Base-by-base conservation (phyloP, 2,113 vertebrate genomes). In the Hippoglossus stenolepis region DNA sequence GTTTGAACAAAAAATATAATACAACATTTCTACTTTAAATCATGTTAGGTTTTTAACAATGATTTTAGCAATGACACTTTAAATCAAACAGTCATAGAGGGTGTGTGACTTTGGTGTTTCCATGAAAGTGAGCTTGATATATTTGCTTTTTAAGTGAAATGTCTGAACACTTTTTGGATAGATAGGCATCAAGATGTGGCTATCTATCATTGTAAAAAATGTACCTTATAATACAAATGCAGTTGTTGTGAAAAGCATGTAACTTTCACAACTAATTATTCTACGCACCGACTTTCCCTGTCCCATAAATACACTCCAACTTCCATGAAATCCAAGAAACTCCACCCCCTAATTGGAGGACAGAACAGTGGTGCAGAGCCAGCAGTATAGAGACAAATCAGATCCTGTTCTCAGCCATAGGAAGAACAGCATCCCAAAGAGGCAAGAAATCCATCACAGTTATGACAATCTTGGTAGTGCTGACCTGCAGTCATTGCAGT, bases 371-470 rank as follows among this genome's bases (percentile, higher is more conserved):
- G 61, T 60, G 14, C 53, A 71, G 31, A 72, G 67, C 20, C 15
- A 63, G 61, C 18, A 15, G n/a, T 24, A 59, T 53, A 7, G 45
- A 73, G 24, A 66, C 24, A 64, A 73, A 62, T 17, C 31, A 20
- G 31, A 80, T 18, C 17, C 51, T 53, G 24, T 21, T 60, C 49
- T 73, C 26, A 15, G 65, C n/a, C 65, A 63, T 5, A 59, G 49
- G 65, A 67, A 5, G 59, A 67, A 24, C 24, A 23, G 61, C 51
- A 64, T 57, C 21, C 21, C 59, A 73, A 49, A 65, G 58, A 78
- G 31, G 31, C 54, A 14, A 63, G 77, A 73, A 70, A 87, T 87
- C 68, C 67, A 81, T 87, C 85, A 73, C 54, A 54, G 56, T 65
- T 69, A 76, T 77, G 62, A 77, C 54, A 70, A 23, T 65, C 18